Evolutionary conservation across 35 echinoderm and acorn worm genomes (phyloP).

Genomic region (Ophioderma brevispina): DNA sequence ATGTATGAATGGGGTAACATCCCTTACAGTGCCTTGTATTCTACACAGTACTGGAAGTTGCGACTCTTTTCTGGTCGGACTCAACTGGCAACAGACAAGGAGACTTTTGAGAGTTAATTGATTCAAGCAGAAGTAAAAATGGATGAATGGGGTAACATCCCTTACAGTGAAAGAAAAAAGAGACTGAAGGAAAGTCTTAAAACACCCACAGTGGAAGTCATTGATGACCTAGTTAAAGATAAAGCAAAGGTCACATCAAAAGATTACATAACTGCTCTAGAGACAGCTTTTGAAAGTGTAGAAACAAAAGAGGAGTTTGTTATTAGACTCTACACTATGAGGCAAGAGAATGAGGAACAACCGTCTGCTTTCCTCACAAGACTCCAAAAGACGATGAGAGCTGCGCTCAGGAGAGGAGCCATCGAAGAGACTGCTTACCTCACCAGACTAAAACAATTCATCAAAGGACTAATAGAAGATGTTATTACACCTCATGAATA

Average conservation of each 20-base stretch:
- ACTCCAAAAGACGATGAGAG: slow-evolving; percentile 7
- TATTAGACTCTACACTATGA: slow-evolving; percentile 31
- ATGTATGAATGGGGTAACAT: slow-evolving; percentile 58
- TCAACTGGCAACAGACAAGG: slow-evolving; percentile 15
- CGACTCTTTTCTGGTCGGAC: slow-evolving; percentile 34
- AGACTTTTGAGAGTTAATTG: slow-evolving; percentile 6
- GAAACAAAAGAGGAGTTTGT: slow-evolving; percentile 52
- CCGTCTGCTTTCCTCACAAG: slow-evolving; percentile 25
- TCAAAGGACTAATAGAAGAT: slow-evolving; percentile 43
- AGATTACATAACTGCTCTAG: slow-evolving; percentile 54
- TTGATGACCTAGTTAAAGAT: slow-evolving; percentile 41
- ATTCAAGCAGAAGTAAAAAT: slow-evolving; percentile 48
- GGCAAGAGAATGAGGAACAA: slow-evolving; percentile 26
- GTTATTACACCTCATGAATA: too few relatives aligned
- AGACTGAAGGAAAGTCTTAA: slow-evolving; percentile 44
- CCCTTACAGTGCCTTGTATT: background rate
- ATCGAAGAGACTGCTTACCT: background rate
- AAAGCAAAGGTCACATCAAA: slow-evolving; percentile 17
- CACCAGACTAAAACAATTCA: slow-evolving; percentile 33
- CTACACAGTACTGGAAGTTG: slow-evolving; percentile 37
- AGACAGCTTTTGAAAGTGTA: slow-evolving; percentile 50
- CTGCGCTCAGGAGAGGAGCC: slow-evolving; percentile 23
- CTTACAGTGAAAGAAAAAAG: background rate
- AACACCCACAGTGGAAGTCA: slow-evolving; percentile 36
- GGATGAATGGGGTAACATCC: slow-evolving; percentile 47